phyloP scores from a whole-genome alignment of 2,888 invertebrate genomes.

The Capitulum mitella region DNA sequence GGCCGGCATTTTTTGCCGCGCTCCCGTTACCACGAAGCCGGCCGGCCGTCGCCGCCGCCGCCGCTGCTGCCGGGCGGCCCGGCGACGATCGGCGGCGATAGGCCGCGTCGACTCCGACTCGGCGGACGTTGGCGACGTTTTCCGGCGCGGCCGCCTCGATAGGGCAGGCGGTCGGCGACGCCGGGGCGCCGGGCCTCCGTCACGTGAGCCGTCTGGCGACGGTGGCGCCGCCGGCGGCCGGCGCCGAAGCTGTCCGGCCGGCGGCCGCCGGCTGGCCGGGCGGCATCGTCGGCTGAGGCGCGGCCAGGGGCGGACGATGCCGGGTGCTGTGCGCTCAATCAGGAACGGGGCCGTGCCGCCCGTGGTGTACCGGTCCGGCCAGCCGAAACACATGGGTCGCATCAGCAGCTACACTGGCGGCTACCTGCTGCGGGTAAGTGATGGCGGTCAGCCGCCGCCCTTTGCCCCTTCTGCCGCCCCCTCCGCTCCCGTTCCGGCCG shows the following conservation, averaged over 20 bases:
- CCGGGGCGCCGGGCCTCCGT: neutral
- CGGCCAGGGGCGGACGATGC: neutral
- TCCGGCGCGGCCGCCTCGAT: neutral
- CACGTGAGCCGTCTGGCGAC: neutral
- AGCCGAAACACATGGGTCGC: conserved; percentile 1
- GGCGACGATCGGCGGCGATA: neutral
- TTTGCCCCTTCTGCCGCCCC: too few relatives aligned
- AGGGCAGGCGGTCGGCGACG: neutral
- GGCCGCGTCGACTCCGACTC: neutral
- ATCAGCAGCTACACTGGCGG: conserved; percentile 15
- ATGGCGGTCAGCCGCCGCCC: too few relatives aligned
- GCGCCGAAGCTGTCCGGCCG: neutral
- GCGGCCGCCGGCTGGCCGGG: neutral
- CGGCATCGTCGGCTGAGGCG: neutral
- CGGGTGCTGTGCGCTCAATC: neutral
- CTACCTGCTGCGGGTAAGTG: conserved; percentile 21
- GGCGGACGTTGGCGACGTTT: neutral
- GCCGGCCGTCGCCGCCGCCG: too few relatives aligned
- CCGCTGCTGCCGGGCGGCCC: too few relatives aligned
- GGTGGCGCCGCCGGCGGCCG: neutral
- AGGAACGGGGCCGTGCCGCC: conserved; percentile 4
- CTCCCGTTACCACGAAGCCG: neutral
- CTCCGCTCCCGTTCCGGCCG: neutral
- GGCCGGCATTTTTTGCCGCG: neutral
- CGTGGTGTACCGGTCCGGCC: neutral